Evolutionary conservation across 2,113 vertebrate species (phyloP), one percentile per base, ranked within the genome.

Genomic region (Geothlypis trichas): DNA sequence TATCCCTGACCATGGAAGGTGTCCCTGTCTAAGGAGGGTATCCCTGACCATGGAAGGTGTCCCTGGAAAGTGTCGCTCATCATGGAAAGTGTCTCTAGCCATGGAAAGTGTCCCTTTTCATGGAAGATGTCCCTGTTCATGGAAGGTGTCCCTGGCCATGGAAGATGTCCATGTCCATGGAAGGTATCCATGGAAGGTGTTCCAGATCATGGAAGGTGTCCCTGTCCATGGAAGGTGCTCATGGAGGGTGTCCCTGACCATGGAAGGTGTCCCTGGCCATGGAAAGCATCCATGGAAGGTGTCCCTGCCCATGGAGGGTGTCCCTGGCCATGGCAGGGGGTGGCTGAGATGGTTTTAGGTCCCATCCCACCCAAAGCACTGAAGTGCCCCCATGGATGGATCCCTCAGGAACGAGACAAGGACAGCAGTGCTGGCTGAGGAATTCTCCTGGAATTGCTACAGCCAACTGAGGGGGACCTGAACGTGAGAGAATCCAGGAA

Each of bases 351-450:
- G n/a, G 3, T 69, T 61, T 69, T 3, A 37, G 46, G 33, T 44
- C 39, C 47, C 55, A 19, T 24, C 39, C 73, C 47, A 66, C 26
- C 26, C 72, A 59, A 67, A 65, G 41, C 65, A 39, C 5, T 7
- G 0, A 24, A 41, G 23, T 21, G 15, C 16, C 58, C 19, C 39
- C 37, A 24, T 0, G 4, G 47, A 46, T 17, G 0, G 2, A 13
- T 41, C 5, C 2, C 59, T 23, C 28, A 68, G 62, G 44, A 79
- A 47, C 1, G 24, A 20, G 41, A 47, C 1, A 3, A 84, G 78
- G 52, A 23, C 59, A 75, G 4, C 9, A 4, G 8, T 1, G 42
- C 5, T 54, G 31, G 37, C 84, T 19, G 1, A 30, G 18, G 22
- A 65, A 13, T 10, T 31, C 61, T 65, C 46, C 27, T 19, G 68